Base-by-base conservation (phyloP, 2,113 vertebrate species). In the Lepisosteus osseus region DNA sequence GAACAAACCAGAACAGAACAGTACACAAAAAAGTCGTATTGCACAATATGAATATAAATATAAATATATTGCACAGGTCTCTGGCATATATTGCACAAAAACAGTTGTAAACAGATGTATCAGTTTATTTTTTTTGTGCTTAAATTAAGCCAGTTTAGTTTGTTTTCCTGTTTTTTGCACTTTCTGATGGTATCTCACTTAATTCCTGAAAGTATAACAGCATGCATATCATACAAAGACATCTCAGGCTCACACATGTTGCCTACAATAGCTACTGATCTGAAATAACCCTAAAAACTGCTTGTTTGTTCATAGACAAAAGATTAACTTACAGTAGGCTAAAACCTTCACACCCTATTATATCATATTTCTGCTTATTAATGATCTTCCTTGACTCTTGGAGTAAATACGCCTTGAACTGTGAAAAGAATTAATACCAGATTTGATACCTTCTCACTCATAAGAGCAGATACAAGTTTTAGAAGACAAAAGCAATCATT, bases 181-280 rank as follows among this genome's bases (percentile, higher is more conserved):
- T 29, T 29, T 29, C 29, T 29, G 29, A 29, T 29, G 29, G 29
- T 29, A 29, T 29, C 29, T 29, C 29, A 29, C 29, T 69, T 9
- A 67, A 42, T 13, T 3, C 54, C 3, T 40, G 65, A 64, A 56
- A 61, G 69, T 43, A 59, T 62, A 61, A 67, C 9, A 51, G 13
- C 63, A 29, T 54, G 12, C 3, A 13, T 61, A 41, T 71, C 54
- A 3, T 41, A 42, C 44, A 56, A n/a, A 45, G 15, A 40, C 42
- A 67, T 74, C 62, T 62, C 71, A 40, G 64, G 64, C 61, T 67
- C 42, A 73, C 61, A 72, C 68, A 14, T 12, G 61, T 13, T 59
- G 44, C 17, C 17, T 40, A 17, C 6, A 17, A 62, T 57, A 59
- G 67, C 40, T 55, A 69, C 45, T 3, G 40, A 29, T 55, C 45